phyloP scores from a whole-genome alignment of 1,140 invertebrate genomes.

The Drosophila repleta region DNA sequence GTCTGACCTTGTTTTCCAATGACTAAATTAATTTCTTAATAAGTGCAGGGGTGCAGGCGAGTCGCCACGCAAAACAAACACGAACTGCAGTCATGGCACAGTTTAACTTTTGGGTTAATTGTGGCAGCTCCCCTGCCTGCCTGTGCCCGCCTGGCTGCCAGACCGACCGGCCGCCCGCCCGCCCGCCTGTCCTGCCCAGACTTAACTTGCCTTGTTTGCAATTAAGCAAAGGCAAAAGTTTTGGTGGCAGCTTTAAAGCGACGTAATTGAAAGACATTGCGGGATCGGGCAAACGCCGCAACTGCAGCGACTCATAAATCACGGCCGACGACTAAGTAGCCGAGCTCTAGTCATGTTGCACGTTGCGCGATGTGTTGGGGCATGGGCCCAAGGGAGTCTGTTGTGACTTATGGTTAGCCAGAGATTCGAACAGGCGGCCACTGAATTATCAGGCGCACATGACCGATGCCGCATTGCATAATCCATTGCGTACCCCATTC shows the following conservation, averaged over 20 bases:
- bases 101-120: slow-evolving; percentile 54
- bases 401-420: slow-evolving; percentile 71
- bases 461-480: slow-evolving; percentile 68
- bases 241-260: slow-evolving; percentile 60
- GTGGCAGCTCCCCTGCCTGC: slow-evolving; percentile 16
- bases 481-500: slow-evolving; percentile 42
- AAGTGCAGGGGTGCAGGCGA: slow-evolving; percentile 48
- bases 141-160: not conserved
- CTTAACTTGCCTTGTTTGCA: slow-evolving; percentile 33
- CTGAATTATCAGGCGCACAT: slow-evolving; percentile 47
- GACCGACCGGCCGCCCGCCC: not conserved
- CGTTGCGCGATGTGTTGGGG: slow-evolving; percentile 42
- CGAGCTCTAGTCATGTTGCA: slow-evolving; percentile 59
- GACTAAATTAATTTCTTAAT: slow-evolving; percentile 83
- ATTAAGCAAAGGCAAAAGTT: slow-evolving; percentile 70
- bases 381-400: not conserved
- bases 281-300: slow-evolving; percentile 54
- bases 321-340: slow-evolving; percentile 64
- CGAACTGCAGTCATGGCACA: slow-evolving; percentile 74
- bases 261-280: slow-evolving; percentile 74
- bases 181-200: not conserved
- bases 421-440: slow-evolving; percentile 29
- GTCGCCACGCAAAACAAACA: slow-evolving; percentile 47
- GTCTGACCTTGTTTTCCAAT: slow-evolving; percentile 82
- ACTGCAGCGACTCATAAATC: slow-evolving; percentile 68